phyloP scores from a whole-genome alignment of 2,888 invertebrate genomes.

The Pardosa pseudoannulata region DNA sequence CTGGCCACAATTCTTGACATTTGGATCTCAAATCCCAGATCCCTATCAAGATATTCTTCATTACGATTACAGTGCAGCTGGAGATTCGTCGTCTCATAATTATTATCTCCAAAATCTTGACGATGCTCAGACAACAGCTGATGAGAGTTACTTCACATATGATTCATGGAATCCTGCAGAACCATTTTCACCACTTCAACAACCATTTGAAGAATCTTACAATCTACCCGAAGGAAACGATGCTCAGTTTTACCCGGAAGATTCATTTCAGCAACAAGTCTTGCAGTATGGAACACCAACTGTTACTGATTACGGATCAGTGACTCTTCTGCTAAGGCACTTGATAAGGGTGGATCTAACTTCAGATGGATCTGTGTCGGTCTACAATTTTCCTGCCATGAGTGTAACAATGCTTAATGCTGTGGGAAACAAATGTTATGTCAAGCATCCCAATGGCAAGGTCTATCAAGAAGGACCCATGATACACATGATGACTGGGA shows the following conservation, averaged over 20 bases:
- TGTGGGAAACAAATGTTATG: constrained; percentile 86
- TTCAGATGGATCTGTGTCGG: constrained; percentile 85
- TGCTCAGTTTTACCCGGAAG: neutral
- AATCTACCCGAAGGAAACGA: neutral
- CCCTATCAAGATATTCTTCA: neutral
- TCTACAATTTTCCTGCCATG: constrained; percentile 82
- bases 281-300: constrained; percentile 80
- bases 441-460: constrained; percentile 91
- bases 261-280: neutral
- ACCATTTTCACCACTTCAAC: neutral
- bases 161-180: constrained; percentile 9
- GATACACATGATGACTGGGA: constrained; percentile 76
- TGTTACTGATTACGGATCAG: constrained; percentile 88
- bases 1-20: constrained; percentile 21
- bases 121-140: neutral
- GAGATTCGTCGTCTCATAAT: neutral
- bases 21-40: neutral
- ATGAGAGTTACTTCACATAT: neutral
- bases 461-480: constrained; percentile 79
- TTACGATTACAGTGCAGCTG: neutral
- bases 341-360: constrained; percentile 89
- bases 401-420: constrained; percentile 87
- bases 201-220: neutral
- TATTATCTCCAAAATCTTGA: neutral
- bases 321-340: constrained; percentile 87